Base-by-base conservation (phyloP, 2,113 vertebrate species). In the Osmerus mordax region DNA sequence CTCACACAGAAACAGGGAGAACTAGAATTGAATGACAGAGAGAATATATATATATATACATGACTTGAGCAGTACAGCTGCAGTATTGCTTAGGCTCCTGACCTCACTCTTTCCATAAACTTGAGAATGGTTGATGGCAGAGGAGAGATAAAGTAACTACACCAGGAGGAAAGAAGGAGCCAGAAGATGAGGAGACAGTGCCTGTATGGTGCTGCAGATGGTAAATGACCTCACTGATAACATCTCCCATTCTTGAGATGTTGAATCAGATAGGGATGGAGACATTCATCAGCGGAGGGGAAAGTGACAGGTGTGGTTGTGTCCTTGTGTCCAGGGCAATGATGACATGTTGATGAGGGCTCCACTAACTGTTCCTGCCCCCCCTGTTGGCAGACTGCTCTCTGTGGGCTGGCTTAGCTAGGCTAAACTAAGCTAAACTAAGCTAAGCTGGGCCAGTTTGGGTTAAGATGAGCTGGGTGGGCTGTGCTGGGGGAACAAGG, bases 241-340 rank as follows among this genome's bases (percentile, higher is more conserved):
- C 47, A 29, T 62, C 59, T 51, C 21, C 21, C 29, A 15, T 53
- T 14, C 52, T 53, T 28, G 23, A 68, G 23, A 7, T 51, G 52
- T 15, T 28, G 19, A n/a, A 69, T 79, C 70, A 82, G 82, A 85
- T 80, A 83, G 80, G 75, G 69, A 70, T 3, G 72, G 36, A 28
- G 41, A 51, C 67, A 68, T 55, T 29, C 69, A 62, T 23, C 69
- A 53, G 21, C 5, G 52, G 14, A 25, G 14, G 23, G 13, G n/a
- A 89, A 85, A 85, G 84, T 81, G 79, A 75, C 70, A 75, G 62
- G 62, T 83, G 80, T 62, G 60, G 41, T 29, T 13, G 60, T 62
- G 23, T 23, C 19, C 60, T 15, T 28, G 23, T 28, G 62, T n/a
- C 62, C 28, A 65, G 32, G 62, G 25, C 16, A 15, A 65, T 65